Base-by-base conservation (phyloP, 2,797 vertebrate genomes). In the Sebastes aleutianus region DNA sequence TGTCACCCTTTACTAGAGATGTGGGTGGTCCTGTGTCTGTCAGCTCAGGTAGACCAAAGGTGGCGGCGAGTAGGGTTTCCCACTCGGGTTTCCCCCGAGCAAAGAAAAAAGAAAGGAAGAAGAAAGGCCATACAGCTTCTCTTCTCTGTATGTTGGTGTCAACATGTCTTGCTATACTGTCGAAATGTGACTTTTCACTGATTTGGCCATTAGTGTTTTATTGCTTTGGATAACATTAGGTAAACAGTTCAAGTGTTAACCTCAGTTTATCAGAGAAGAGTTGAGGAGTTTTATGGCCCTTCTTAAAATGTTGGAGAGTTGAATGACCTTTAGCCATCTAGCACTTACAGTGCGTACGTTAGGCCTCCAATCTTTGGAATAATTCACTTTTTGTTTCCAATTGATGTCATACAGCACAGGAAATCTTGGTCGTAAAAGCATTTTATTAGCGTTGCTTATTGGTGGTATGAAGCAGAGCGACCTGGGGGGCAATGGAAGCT, bases 21-120 rank as follows among this genome's bases (percentile, higher is more conserved):
- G 80, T 90, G 90, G 89, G 88, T 91, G 92, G 91, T 92, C 89
- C 27, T 26, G 13, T 76, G 81, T 82, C 83, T 82, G 64, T 80
- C 66, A 75, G 77, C 12, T 39, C 83, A 88, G 90, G 85, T 91
- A 85, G 89, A 83, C 66, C 79, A 86, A 82, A 91, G 84, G 78
- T 86, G 82, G 70, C 3, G 3, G 20, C 11, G 80, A 76, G 64
- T 83, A 75, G 78, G 31, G 57, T 87, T 89, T 89, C 80, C 73
- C 70, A 50, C 77, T 87, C 26, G 1, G 58, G 72, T 89, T 90
- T 85, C 39, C 68, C 27, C 75, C 4, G 0, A 70, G 24, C 11
- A 7, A 27, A 26, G 47, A 54, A 29, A 57, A 70, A 34, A 43
- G 8, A 27, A 10, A 66, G 22, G 26, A 74, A 64, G 31, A 80